Conservation (phyloP, 2,113 vertebrate genomes). For the Canis aureus region DNA sequence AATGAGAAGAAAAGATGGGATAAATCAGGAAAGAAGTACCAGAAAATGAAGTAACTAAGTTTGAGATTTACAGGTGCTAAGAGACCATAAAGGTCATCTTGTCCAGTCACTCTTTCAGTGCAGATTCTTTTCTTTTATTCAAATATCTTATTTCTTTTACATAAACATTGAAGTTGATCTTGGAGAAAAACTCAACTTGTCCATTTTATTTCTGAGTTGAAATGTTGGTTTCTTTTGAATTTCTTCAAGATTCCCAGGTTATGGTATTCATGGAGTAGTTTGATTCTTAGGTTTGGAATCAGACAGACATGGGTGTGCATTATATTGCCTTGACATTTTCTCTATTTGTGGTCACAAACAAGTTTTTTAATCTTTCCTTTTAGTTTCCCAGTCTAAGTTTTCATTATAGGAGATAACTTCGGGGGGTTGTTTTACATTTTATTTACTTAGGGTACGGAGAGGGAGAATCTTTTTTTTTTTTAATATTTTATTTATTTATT, state of each 20-base stretch:
- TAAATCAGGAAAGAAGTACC: slow-evolving; percentile 26
- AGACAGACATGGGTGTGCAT: not conserved
- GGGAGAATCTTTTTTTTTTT: not conserved
- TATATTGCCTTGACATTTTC: slow-evolving; percentile 38
- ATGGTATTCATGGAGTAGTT: slow-evolving; percentile 11
- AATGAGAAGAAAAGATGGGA: slow-evolving; percentile 4
- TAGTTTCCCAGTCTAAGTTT: not conserved
- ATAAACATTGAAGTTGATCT: slow-evolving; percentile 28
- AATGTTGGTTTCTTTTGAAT: slow-evolving; percentile 44
- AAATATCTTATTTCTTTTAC: slow-evolving; percentile 20
- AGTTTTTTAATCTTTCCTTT: not conserved
- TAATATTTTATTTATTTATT: too few species aligned
- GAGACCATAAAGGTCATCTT: not conserved
- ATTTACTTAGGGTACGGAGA: not conserved
- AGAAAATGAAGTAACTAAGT: slow-evolving; percentile 56
- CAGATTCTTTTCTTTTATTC: slow-evolving; percentile 22
- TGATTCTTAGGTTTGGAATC: slow-evolving; percentile 25
- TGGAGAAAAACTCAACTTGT: not conserved
- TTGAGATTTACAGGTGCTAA: slow-evolving; percentile 42
- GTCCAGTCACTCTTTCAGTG: not conserved
- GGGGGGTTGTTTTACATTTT: not conserved
- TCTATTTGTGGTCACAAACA: slow-evolving; percentile 3
- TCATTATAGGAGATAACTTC: not conserved
- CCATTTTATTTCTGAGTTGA: slow-evolving; percentile 32
- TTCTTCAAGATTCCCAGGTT: slow-evolving; percentile 17